Evolutionary conservation across 2,797 vertebrate species (phyloP).

Genomic region (Pterois miles): DNA sequence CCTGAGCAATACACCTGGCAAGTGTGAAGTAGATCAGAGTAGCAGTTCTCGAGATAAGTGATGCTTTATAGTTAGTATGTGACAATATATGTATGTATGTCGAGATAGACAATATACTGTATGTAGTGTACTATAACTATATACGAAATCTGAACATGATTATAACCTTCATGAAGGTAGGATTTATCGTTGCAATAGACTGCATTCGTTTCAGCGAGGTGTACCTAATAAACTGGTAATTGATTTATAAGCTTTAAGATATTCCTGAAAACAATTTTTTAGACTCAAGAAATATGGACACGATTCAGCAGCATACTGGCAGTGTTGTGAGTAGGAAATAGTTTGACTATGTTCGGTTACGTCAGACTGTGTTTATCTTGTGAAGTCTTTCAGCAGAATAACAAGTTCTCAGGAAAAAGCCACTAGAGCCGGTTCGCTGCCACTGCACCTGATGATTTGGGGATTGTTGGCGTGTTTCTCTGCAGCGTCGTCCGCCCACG

Average conservation of each 20-base stretch:
- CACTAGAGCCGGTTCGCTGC: neutral
- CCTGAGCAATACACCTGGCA: no score
- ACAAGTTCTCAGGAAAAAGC: conserved; percentile 6
- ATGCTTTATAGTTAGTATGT: no score
- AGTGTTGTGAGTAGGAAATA: neutral
- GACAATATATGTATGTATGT: neutral
- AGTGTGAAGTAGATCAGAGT: no score
- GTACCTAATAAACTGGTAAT: neutral
- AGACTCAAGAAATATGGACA: neutral
- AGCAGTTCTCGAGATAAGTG: no score
- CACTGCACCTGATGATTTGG: conserved; percentile 9
- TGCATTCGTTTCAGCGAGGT: neutral
- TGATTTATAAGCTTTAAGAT: neutral
- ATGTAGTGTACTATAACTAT: no score
- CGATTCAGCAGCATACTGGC: neutral
- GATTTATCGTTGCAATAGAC: neutral
- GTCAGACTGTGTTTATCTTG: neutral
- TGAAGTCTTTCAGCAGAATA: neutral
- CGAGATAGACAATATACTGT: no score
- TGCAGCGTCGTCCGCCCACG: neutral
- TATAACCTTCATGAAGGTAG: neutral
- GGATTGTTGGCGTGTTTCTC: conserved; percentile 10
- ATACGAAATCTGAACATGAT: neutral
- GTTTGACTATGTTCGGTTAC: no score
- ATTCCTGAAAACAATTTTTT: neutral